Evolutionary conservation across 2,888 invertebrate genomes (phyloP).

Genomic region (Dolomedes plantarius): DNA sequence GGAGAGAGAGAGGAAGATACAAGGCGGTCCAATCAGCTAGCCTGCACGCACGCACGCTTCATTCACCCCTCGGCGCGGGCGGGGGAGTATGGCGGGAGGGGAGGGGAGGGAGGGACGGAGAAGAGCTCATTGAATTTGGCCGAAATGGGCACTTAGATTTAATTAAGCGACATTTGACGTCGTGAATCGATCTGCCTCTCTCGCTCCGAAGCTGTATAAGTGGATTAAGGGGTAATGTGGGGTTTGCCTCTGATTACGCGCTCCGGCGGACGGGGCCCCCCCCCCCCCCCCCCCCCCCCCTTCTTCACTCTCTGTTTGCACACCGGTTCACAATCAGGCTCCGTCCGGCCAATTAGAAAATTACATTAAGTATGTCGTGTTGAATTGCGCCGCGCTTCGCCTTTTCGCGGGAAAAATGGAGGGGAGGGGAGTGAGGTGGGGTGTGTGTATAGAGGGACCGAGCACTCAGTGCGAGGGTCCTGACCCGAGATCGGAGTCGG

Average conservation of each 20-base stretch:
- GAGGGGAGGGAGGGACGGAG: not conserved
- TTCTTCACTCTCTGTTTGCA: slow-evolving; percentile 51
- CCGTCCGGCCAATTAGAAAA: slow-evolving; percentile 73
- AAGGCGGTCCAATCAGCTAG: slow-evolving; percentile 45
- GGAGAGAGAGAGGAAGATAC: slow-evolving; percentile 8
- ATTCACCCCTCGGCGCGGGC: slow-evolving; percentile 18
- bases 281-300: slow-evolving; percentile 26
- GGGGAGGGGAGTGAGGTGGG: no score
- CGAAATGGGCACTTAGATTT: slow-evolving; percentile 73
- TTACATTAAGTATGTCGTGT: slow-evolving; percentile 73
- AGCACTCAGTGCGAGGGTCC: not conserved
- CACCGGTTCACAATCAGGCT: slow-evolving; percentile 68
- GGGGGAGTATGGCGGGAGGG: not conserved
- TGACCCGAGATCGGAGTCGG: not conserved
- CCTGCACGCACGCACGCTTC: slow-evolving; percentile 27
- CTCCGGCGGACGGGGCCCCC: slow-evolving; percentile 43
- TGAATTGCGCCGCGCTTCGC: slow-evolving; percentile 35
- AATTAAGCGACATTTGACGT: slow-evolving; percentile 73
- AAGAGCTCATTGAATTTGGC: slow-evolving; percentile 67
- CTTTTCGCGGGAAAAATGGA: not conserved
- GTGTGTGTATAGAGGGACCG: not conserved
- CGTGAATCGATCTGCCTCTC: not conserved
- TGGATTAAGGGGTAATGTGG: slow-evolving; percentile 71
- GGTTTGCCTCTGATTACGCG: slow-evolving; percentile 71
- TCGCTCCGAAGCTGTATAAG: slow-evolving; percentile 41